Evolutionary conservation across 2,888 invertebrate species (phyloP).

Genomic region (Hyalella azteca): DNA sequence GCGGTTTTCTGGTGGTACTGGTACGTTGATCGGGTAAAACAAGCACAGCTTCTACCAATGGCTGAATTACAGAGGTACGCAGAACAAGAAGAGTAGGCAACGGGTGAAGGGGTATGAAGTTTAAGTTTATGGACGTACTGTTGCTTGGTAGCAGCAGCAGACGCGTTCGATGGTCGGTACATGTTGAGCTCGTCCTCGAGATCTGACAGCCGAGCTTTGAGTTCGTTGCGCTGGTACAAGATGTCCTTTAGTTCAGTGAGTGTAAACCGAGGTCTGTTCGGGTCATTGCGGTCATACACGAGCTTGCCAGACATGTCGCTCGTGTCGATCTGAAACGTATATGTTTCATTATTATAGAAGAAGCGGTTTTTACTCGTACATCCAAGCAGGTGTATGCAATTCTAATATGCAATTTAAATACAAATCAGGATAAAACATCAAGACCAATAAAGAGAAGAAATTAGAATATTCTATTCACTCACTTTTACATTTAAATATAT

Average conservation of each 20-base stretch:
- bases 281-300: conserved; percentile 72
- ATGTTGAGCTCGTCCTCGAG: conserved; percentile 90
- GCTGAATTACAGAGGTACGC: too few species aligned
- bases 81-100: neutral
- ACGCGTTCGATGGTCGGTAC: conserved; percentile 68
- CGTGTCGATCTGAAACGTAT: conserved; percentile 64
- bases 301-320: conserved; percentile 68
- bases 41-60: too few species aligned
- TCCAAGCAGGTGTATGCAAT: too few species aligned
- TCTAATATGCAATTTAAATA: too few species aligned
- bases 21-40: too few species aligned
- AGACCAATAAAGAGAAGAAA: too few species aligned
- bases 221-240: conserved; percentile 87
- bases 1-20: too few species aligned
- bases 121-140: conserved; percentile 46
- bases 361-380: too few species aligned
- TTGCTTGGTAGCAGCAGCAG: conserved; percentile 39
- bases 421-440: too few species aligned
- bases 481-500: too few species aligned
- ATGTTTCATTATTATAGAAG: too few species aligned
- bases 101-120: neutral
- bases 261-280: conserved; percentile 81
- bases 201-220: conserved; percentile 88
- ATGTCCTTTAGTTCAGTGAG: conserved; percentile 84
- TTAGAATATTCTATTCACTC: too few species aligned